Conservation (phyloP, 2,888 invertebrate species). For the Coleophora flavipennella region DNA sequence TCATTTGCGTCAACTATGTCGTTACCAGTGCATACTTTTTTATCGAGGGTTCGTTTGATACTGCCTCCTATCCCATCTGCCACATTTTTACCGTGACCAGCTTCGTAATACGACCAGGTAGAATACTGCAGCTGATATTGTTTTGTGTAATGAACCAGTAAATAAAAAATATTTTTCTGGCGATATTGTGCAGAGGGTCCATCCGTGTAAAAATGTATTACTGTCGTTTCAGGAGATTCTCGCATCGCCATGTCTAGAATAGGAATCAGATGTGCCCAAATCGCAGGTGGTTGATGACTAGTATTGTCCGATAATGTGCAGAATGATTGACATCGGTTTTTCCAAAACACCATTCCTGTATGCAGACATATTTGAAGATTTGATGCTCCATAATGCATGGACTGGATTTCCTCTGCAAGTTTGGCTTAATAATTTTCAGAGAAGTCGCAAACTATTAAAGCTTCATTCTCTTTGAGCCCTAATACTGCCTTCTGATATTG, state of each 20-base stretch:
- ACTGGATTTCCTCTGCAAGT: constrained; percentile 5
- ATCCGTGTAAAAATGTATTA: constrained; percentile 13
- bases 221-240: constrained; percentile 4
- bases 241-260: constrained; percentile 4
- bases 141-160: constrained; percentile 7
- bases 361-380: constrained; percentile 3
- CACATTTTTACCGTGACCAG: constrained; percentile 11
- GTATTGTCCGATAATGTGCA: constrained; percentile 8
- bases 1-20: neutral
- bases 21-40: constrained; percentile 1
- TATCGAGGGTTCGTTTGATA: constrained; percentile 2
- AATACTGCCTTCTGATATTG: constrained; percentile 2
- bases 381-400: constrained; percentile 8
- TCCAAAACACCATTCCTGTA: constrained; percentile 7
- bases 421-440: constrained; percentile 7
- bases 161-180: constrained; percentile 15
- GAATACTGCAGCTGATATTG: too few species aligned
- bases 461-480: constrained; percentile 2
- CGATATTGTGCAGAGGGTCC: constrained; percentile 12
- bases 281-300: constrained; percentile 5
- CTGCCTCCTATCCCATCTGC: constrained; percentile 15
- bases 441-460: constrained; percentile 6
- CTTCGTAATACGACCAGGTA: constrained; percentile 8
- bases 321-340: constrained; percentile 5
- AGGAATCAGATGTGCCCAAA: constrained; percentile 9